Evolutionary conservation across 2,797 vertebrate genomes (phyloP), one percentile per base, ranked within the genome.

Genomic region (Peromyscus nudipes): DNA sequence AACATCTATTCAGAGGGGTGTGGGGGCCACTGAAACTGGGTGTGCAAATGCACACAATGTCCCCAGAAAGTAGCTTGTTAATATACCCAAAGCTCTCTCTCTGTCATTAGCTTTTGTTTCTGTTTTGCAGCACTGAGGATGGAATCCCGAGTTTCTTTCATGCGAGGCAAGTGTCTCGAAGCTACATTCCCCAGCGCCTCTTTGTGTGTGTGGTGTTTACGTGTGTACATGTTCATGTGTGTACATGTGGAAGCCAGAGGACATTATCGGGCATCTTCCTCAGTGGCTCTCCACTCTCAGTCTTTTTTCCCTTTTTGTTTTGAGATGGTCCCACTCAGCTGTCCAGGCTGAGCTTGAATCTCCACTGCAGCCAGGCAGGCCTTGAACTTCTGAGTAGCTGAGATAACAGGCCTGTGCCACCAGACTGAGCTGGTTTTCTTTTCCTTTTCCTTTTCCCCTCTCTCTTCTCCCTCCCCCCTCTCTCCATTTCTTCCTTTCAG

Each of bases 41-140:
- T 0, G 0, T 67, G 29, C 34, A 55, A 16, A 69, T 19, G 6
- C 29, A 79, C 19, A 4, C 21, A 49, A 3, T 19, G 2, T 82
- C 92, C 94, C 67, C 52, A 40, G 57, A 64, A 89, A 77, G 29
- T n/a, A 64, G 57, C 71, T 81, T 62, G 31, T 37, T 43, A 83
- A 29, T 60, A 23, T 60, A 40, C 40, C 60, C n/a, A 90, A 73
- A 94, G 73, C 21, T 52, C 46, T 37, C 46, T 55, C 46, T 75
- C 67, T 57, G n/a, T 86, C 34, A 43, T 4, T 40, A 43, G 27
- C 11, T 64, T 31, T 73, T 73, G 49, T 40, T 31, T 29, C 64
- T 69, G 25, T 88, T 60, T 75, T 60, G 52, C 86, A 34, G 86
- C 75, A 43, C 25, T 88, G n/a, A 43, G 52, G 69, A 73, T 73